These are phyloP conservation scores for Eupithecia dodoneata DNA, from an alignment of 2,888 invertebrate species.

Conservation along the genomic window DNA sequence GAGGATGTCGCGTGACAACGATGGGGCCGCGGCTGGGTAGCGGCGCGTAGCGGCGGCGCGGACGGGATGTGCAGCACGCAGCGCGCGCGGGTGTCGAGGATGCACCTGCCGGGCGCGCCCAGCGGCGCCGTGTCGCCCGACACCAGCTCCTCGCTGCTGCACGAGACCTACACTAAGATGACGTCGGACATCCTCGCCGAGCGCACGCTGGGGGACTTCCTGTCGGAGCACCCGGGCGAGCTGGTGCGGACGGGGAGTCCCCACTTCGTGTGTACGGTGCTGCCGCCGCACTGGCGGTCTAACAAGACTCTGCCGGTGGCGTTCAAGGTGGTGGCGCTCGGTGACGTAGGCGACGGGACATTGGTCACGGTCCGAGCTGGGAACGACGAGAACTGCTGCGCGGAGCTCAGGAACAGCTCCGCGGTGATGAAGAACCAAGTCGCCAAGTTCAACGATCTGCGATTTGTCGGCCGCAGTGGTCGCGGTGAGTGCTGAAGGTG, in stretches of 20 bases:
- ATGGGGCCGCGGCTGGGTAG: slow-evolving; percentile 62
- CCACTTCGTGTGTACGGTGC: slow-evolving; percentile 96
- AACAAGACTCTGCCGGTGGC: slow-evolving; percentile 99
- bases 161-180: slow-evolving; percentile 94
- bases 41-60: slow-evolving; percentile 69
- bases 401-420: slow-evolving; percentile 96
- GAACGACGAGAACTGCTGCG: slow-evolving; percentile 99
- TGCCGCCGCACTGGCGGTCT: slow-evolving; percentile 98
- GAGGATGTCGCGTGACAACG: slow-evolving; percentile 55
- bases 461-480: slow-evolving; percentile 99
- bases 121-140: slow-evolving; percentile 87
- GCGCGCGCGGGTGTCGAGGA: slow-evolving; percentile 80
- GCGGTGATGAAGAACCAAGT: slow-evolving; percentile 99
- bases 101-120: slow-evolving; percentile 81
- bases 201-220: slow-evolving; percentile 92
- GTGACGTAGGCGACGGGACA: slow-evolving; percentile 98
- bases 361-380: slow-evolving; percentile 97
- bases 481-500: slow-evolving; percentile 93
- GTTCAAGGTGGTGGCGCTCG: slow-evolving; percentile 97
- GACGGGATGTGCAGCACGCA: slow-evolving; percentile 81
- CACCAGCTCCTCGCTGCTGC: slow-evolving; percentile 88
- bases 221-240: slow-evolving; percentile 96
- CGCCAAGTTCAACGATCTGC: slow-evolving; percentile 98
- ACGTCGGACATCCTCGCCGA: slow-evolving; percentile 95
- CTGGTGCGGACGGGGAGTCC: slow-evolving; percentile 96